These are phyloP conservation scores for Peromyscus melanophrys DNA, from an alignment of 2,797 vertebrate species.

Conservation along the genomic window DNA sequence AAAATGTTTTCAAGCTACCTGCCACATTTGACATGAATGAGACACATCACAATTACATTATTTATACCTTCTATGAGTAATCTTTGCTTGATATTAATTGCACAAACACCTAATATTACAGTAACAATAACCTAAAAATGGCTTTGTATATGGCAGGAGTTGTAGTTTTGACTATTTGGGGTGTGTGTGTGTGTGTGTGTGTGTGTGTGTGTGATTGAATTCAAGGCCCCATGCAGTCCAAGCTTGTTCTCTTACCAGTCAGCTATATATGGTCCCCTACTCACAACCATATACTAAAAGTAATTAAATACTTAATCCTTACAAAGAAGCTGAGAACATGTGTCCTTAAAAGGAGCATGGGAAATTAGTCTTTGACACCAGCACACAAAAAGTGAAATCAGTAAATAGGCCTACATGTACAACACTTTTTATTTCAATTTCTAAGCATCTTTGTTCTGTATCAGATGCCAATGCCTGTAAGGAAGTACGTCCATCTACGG, in stretches of 20 bases:
- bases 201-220: not conserved
- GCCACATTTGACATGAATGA: slow-evolving; percentile 57
- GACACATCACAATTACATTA: slow-evolving; percentile 46
- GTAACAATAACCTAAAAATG: not conserved
- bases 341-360: not conserved
- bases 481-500: slow-evolving; percentile 96
- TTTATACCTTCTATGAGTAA: slow-evolving; percentile 26
- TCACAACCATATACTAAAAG: not conserved
- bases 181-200: too few species aligned
- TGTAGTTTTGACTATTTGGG: not conserved
- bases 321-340: not conserved
- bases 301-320: slow-evolving; percentile 12
- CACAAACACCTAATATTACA: slow-evolving; percentile 29
- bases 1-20: slow-evolving; percentile 56
- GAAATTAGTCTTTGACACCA: not conserved
- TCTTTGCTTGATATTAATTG: slow-evolving; percentile 54
- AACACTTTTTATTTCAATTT: slow-evolving; percentile 77
- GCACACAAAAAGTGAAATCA: slow-evolving; percentile 63
- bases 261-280: not conserved
- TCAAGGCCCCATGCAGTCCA: not conserved
- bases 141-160: not conserved
- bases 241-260: not conserved
- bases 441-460: slow-evolving; percentile 84
- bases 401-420: slow-evolving; percentile 69
- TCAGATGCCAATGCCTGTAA: slow-evolving; percentile 93